Conservation (phyloP, 2,113 vertebrate species). For the Microcebus jonahi region DNA sequence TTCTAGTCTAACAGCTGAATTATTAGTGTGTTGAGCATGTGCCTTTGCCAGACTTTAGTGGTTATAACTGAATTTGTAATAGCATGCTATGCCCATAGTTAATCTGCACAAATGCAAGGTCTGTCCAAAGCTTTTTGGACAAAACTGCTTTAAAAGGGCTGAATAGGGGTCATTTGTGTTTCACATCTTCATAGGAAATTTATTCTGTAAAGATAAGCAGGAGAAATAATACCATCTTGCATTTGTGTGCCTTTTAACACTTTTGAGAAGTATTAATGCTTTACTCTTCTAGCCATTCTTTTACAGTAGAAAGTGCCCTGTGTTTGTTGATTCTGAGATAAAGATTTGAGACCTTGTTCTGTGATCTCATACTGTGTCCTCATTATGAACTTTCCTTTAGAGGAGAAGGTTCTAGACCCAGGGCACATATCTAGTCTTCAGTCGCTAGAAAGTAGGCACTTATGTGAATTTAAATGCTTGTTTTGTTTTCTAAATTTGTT, state of each 20-base stretch:
- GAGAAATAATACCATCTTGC: background rate
- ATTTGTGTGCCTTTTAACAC: background rate
- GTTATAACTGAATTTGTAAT: background rate
- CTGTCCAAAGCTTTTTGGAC: background rate
- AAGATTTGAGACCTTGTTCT: background rate
- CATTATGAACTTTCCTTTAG: background rate
- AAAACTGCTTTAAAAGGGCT: background rate
- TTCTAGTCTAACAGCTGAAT: background rate
- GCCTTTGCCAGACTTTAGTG: background rate
- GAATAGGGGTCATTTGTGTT: background rate
- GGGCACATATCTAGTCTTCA: background rate
- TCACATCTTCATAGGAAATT: background rate
- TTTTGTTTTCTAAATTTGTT: background rate
- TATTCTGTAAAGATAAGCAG: background rate
- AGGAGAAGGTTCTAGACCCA: background rate
- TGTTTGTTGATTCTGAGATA: background rate
- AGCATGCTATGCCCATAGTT: background rate
- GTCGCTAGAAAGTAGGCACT: background rate
- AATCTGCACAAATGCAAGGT: background rate
- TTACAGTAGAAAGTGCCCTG: background rate
- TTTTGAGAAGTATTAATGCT: background rate
- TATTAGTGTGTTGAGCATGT: background rate
- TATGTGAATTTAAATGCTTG: background rate
- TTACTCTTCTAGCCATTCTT: background rate
- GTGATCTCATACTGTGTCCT: background rate